Evolutionary conservation across 1,140 invertebrate species (phyloP).

Genomic region (Atta cephalotes): DNA sequence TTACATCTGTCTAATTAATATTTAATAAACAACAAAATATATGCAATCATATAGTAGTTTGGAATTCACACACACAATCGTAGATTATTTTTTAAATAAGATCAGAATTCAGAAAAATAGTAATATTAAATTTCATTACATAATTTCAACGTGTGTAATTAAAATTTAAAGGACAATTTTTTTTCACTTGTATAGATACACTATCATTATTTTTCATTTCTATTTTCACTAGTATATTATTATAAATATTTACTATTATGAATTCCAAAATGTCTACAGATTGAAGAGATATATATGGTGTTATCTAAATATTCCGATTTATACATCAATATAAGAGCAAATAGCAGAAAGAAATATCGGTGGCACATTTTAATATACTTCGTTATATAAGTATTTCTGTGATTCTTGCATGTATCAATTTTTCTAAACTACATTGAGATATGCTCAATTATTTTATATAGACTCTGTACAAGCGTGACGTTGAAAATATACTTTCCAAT

Average conservation of each 20-base stretch:
- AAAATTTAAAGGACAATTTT: background rate
- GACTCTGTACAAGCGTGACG: constrained; percentile 46
- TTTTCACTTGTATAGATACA: background rate
- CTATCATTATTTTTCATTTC: background rate
- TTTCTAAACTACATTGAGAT: constrained; percentile 53
- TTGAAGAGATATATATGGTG: constrained; percentile 2
- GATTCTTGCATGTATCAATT: constrained; percentile 57
- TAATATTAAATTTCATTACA: constrained; percentile 7
- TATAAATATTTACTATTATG: constrained; percentile 23
- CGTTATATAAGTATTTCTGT: constrained; percentile 50
- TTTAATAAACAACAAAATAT: constrained; percentile 44
- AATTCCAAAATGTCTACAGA: constrained; percentile 40
- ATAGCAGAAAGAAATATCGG: constrained; percentile 36
- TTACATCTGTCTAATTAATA: constrained; percentile 30
- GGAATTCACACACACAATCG: constrained; percentile 45
- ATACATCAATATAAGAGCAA: constrained; percentile 40
- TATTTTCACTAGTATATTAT: background rate
- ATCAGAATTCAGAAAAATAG: background rate
- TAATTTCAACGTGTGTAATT: background rate
- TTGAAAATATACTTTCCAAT: constrained; percentile 52
- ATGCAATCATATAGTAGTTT: background rate
- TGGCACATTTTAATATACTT: constrained; percentile 49
- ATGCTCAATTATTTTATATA: constrained; percentile 58
- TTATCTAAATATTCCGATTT: constrained; percentile 36
- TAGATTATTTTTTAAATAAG: background rate